Evolutionary conservation across 2,888 invertebrate genomes (phyloP), one percentile per base, ranked within the genome.

Genomic region (Agrochola macilenta): DNA sequence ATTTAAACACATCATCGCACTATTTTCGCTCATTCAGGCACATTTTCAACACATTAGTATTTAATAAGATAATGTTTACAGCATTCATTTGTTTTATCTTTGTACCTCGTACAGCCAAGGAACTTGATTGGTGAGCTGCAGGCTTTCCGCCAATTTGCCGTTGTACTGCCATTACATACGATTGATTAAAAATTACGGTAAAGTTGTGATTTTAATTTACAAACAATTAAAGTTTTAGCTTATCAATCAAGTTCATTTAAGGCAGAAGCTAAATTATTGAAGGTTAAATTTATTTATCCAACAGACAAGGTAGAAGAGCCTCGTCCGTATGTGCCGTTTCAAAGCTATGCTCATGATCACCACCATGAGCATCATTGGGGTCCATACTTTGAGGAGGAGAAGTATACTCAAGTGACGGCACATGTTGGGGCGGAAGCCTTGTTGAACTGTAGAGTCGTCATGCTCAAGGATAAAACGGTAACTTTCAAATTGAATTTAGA

Each of bases 331-430:
- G 93, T 94, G 49, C 94, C 95, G 17, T 95, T 95, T 86, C 97
- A 97, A 85, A 95, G 97, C 72, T 97, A 97, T 54, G 82, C 78
- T 89, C 97, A 97, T 89, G 93, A 93, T 30, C 93, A 94, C 35
- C 97, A 98, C 89, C 97, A 98, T 90, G 97, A 97, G 87, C 97
- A 97, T 82, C 98, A 98, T 90, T 98, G 98, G 97, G 98, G 98
- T 46, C 98, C 98, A 69, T 98, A 97, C 92, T 98, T 98, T 88
- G 98, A 98, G 89, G 97, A 97, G 78, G 96, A 97, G 87, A 97
- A 97, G 88, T 97, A 97, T 83, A 97, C 97, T 11, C 96, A 97
- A 89, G 95, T 97, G 86, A 97, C 97, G 23, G 97, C 97, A 11
- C 97, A 98, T 91, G 97, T 97, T 20, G 98, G 97, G 11, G 97